phyloP scores from a whole-genome alignment of 23 tunicate genomes.

The Botrylloides violaceus region DNA sequence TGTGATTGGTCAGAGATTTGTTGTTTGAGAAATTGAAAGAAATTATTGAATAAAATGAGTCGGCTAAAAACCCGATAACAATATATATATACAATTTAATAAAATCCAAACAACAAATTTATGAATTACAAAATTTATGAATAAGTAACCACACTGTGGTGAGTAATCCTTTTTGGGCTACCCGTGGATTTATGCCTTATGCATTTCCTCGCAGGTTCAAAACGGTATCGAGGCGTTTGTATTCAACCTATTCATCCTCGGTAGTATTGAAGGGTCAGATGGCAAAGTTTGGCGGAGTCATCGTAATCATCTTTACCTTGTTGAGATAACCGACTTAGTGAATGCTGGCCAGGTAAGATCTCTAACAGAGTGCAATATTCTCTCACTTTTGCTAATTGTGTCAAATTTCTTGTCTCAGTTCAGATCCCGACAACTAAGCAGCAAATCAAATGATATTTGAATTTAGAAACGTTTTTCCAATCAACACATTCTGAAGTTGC shows the following conservation, averaged over 20 bases:
- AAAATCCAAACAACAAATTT: no score
- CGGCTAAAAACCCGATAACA: no score
- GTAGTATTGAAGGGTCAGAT: conserved; percentile 25
- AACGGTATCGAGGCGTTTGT: neutral
- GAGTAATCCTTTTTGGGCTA: no score
- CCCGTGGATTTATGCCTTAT: neutral
- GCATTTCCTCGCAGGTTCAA: neutral
- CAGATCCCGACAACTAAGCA: neutral
- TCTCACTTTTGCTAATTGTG: neutral
- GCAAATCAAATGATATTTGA: neutral
- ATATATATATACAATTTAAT: no score
- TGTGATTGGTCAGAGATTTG: no score
- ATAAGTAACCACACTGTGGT: no score
- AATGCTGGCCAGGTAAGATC: neutral
- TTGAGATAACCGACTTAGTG: conserved; percentile 33
- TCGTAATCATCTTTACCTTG: conserved; percentile 30
- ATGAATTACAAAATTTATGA: no score
- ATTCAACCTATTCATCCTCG: conserved; percentile 27
- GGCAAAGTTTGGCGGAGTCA: conserved; percentile 43
- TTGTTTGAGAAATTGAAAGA: no score
- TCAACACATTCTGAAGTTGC: conserved; percentile 20
- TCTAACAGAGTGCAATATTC: neutral
- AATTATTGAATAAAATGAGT: no score
- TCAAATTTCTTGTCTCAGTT: neutral
- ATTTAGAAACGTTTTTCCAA: neutral